Evolutionary conservation across 2,888 invertebrate species (phyloP), one percentile per base, ranked within the genome.

Genomic region (Cinara cedri): DNA sequence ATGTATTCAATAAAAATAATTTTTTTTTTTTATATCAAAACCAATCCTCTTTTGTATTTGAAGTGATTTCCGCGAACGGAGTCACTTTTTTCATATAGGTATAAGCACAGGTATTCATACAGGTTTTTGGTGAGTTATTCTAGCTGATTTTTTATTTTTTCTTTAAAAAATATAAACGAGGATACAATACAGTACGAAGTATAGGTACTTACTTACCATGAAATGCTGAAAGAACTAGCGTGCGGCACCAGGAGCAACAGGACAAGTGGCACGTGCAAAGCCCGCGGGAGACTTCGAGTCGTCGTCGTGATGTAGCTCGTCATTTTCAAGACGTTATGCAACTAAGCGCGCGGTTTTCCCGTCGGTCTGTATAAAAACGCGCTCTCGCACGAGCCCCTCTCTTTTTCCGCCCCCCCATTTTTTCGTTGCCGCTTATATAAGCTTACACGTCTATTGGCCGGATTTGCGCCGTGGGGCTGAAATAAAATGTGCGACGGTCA

Each of bases 271-370:
- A 49, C 44, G 13, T n/a, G 9, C 70, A 70, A 8, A 42, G 44
- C 63, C 46, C 14, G 57, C 34, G 19, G 21, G 9, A 3, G 19
- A 3, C 54, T 26, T 4, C 16, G 55, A 55, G 13, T 14, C 71
- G 44, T 6, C 44, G 42, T 13, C 24, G 57, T 11, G 46, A 1
- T 21, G 46, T 54, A 21, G 68, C 78, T 49, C 57, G 68, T 70
- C 78, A 70, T 78, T 70, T 70, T 70, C 70, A 68, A 68, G 78
- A 49, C 78, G 70, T 78, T 78, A 78, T 51, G 78, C 78, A 78
- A 78, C 78, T 70, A 70, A 68, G 14, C 68, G 46, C 34, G 34
- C 78, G 49, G 34, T 78, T 68, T 78, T 70, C 49, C 49, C 42
- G 34, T 78, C 68, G 49, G 14, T 51, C 49, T 51, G 42, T 70